phyloP scores from a whole-genome alignment of 30 jellyfish, hydroid and myxozoan genomes.

The Rhopilema esculentum region DNA sequence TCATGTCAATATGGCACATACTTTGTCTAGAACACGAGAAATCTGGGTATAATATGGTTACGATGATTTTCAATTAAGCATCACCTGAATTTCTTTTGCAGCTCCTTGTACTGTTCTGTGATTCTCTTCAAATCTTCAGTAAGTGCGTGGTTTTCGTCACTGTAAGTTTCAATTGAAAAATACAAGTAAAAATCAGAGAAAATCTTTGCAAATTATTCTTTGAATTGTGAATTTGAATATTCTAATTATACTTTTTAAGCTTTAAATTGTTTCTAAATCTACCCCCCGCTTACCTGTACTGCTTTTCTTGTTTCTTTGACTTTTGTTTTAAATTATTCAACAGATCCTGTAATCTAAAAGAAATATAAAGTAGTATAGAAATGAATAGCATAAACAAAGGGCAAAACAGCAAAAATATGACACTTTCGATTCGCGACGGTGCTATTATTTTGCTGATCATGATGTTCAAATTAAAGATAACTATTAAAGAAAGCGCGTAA shows the following conservation, averaged over 20 bases:
- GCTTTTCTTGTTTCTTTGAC: slow-evolving; percentile 87
- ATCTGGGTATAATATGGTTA: too few species aligned
- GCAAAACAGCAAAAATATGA: neutral
- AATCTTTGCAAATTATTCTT: too few species aligned
- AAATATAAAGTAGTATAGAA: neutral
- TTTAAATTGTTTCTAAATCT: neutral
- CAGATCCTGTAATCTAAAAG: slow-evolving; percentile 77
- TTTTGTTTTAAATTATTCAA: slow-evolving; percentile 81
- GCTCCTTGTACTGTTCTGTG: slow-evolving; percentile 91
- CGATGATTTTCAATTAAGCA: neutral
- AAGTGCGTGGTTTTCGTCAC: slow-evolving; percentile 86
- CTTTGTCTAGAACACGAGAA: too few species aligned
- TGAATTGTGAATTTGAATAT: too few species aligned
- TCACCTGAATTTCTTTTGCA: slow-evolving; percentile 94
- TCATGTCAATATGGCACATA: too few species aligned
- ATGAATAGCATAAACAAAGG: neutral
- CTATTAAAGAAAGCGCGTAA: too few species aligned
- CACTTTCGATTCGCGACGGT: too few species aligned
- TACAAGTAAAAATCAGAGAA: neutral
- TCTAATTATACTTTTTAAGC: too few species aligned
- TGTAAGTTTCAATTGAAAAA: slow-evolving; percentile 4
- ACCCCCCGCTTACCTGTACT: slow-evolving; percentile 65
- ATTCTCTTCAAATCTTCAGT: slow-evolving; percentile 86
- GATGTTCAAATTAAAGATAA: too few species aligned
- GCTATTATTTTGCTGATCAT: too few species aligned